Evolutionary conservation across 2,888 invertebrate species (phyloP).

Genomic region (Ganaspis brasiliensis): DNA sequence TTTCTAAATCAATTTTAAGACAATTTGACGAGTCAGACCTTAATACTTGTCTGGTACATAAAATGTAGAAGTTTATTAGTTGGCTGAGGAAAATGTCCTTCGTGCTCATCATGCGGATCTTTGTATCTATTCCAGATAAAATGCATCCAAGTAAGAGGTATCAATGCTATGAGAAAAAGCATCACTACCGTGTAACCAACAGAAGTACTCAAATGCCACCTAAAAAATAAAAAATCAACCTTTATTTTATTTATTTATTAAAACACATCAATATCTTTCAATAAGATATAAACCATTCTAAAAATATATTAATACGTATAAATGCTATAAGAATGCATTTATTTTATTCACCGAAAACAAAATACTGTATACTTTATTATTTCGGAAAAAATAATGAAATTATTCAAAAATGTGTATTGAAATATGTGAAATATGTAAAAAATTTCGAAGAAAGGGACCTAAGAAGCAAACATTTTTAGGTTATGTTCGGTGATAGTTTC

Average conservation of each 20-base stretch:
- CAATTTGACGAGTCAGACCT: conserved; percentile 63
- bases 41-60: conserved; percentile 82
- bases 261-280: background rate
- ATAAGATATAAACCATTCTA: background rate
- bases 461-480: no score
- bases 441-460: no score
- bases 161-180: conserved; percentile 82
- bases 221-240: conserved; percentile 62
- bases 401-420: no score
- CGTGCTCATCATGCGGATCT: conserved; percentile 80
- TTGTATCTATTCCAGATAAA: conserved; percentile 85
- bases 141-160: conserved; percentile 89
- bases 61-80: conserved; percentile 81
- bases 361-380: no score
- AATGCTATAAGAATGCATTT: no score
- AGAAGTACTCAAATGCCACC: conserved; percentile 81
- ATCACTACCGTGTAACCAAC: conserved; percentile 79
- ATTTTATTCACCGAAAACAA: no score
- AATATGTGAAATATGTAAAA: no score
- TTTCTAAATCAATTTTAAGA: background rate
- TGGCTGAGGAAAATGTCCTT: conserved; percentile 83
- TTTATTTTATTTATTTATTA: background rate
- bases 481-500: no score
- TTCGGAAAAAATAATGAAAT: no score
- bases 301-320: no score